These are phyloP conservation scores for Beris morrisii DNA, from an alignment of 2,888 invertebrate species.

Conservation along the genomic window DNA sequence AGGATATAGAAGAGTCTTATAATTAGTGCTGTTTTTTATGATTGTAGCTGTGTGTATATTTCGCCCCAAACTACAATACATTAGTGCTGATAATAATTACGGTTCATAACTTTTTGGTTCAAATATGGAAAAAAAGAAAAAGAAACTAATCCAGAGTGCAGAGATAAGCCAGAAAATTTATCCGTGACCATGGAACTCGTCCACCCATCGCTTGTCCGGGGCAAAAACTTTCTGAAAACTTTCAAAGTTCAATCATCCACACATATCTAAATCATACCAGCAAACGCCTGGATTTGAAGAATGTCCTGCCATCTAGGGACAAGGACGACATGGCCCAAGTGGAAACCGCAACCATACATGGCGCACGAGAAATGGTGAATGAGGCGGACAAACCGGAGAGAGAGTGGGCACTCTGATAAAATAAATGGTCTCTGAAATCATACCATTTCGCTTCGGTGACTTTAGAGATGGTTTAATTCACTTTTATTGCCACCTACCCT, in stretches of 20 bases:
- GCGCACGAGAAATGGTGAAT: no score
- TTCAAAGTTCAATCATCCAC: conserved; percentile 34
- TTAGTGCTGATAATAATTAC: no score
- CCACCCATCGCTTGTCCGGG: conserved; percentile 11
- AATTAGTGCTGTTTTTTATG: no score
- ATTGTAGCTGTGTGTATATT: no score
- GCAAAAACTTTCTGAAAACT: conserved; percentile 29
- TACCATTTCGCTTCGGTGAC: conserved; percentile 36
- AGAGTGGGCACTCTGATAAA: conserved; percentile 28
- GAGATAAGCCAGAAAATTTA: no score
- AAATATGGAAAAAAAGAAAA: no score
- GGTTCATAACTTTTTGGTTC: no score
- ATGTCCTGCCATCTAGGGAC: conserved; percentile 22
- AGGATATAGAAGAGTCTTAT: no score
- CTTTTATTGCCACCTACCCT: conserved; percentile 36
- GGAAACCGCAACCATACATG: conserved; percentile 15
- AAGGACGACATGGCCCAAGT: not conserved
- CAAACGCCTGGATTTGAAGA: conserved; percentile 33
- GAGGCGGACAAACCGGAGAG: not conserved
- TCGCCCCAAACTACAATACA: no score
- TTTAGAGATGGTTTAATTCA: conserved; percentile 37
- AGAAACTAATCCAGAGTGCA: no score
- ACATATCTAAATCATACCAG: conserved; percentile 33
- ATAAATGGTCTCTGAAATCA: conserved; percentile 37
- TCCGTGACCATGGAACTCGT: no score